Evolutionary conservation across 2,797 vertebrate species (phyloP).

Genomic region (Halcyon badia): DNA sequence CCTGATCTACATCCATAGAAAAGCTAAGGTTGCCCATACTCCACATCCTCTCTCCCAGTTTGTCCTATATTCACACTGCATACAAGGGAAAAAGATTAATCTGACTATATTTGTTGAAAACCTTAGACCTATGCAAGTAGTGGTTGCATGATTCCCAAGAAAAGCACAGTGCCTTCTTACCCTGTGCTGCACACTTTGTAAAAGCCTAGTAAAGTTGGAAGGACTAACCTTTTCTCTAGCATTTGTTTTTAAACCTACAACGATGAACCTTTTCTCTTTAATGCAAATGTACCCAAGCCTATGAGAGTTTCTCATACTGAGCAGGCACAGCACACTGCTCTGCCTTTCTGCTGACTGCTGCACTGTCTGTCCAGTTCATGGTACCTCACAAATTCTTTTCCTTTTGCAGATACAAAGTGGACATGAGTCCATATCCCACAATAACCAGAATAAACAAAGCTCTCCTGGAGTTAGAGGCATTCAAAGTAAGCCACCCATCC

Average conservation of each 20-base stretch:
- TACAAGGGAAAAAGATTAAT: background rate
- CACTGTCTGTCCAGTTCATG: background rate
- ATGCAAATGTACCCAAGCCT: background rate
- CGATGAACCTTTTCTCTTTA: background rate
- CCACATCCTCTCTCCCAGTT: background rate
- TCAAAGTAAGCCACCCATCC: constrained; percentile 90
- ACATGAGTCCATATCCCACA: constrained; percentile 87
- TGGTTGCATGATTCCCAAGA: background rate
- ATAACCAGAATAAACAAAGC: constrained; percentile 89
- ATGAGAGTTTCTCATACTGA: background rate
- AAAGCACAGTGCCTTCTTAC: background rate
- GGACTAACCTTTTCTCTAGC: background rate
- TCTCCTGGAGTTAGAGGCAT: constrained; percentile 89
- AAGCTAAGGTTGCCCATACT: background rate
- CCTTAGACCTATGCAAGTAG: background rate
- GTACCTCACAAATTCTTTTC: background rate
- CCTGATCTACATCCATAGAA: background rate
- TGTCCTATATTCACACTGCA: background rate
- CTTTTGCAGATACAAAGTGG: constrained; percentile 90
- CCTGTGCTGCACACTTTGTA: background rate
- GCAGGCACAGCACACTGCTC: background rate
- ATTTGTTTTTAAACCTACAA: background rate
- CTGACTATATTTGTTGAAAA: background rate
- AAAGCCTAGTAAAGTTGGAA: background rate
- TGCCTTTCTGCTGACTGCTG: background rate